phyloP scores from a whole-genome alignment of 2,113 vertebrate genomes.

The Hassar affinis region DNA sequence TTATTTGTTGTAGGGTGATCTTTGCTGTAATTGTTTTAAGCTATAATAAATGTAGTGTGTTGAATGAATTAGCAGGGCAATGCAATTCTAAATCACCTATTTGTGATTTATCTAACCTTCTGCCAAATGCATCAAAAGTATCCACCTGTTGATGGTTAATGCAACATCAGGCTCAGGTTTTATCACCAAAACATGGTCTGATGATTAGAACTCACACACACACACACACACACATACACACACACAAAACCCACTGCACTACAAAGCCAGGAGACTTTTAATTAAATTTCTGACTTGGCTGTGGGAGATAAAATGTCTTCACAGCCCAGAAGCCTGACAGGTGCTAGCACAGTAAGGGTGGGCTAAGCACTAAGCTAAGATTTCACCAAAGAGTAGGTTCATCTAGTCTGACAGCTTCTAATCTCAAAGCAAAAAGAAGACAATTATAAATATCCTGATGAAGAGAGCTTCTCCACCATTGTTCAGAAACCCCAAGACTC shows the following conservation, averaged over 20 bases:
- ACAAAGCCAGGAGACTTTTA: conserved; percentile 60
- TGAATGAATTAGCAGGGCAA: not conserved
- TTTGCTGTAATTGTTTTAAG: not conserved
- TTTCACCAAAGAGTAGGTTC: conserved; percentile 61
- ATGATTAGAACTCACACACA: conserved; percentile 14
- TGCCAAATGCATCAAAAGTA: not conserved
- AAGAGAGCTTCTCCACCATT: conserved; percentile 15
- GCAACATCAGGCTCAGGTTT: conserved; percentile 24
- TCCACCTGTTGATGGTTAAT: conserved; percentile 32
- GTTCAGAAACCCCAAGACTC: conserved; percentile 25
- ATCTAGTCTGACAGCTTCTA: conserved; percentile 64
- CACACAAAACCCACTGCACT: not conserved
- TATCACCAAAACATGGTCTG: conserved; percentile 19
- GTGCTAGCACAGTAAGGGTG: conserved; percentile 50
- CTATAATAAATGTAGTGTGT: not conserved
- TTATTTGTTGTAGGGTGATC: not conserved
- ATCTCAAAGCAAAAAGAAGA: conserved; percentile 67
- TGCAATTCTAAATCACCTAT: not conserved
- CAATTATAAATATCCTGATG: conserved; percentile 61
- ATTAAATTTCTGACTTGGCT: conserved; percentile 65
- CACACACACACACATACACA: not conserved
- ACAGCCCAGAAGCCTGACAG: conserved; percentile 61
- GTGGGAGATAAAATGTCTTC: conserved; percentile 64
- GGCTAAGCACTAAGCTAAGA: conserved; percentile 47
- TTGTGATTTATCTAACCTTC: not conserved